Percentiles rank a stretch among this genome's conserved stretches.
Evolutionary conservation across 37 sponge, comb jelly and placozoan species (phyloP).

Genomic region (Theonella swinhoei): DNA sequence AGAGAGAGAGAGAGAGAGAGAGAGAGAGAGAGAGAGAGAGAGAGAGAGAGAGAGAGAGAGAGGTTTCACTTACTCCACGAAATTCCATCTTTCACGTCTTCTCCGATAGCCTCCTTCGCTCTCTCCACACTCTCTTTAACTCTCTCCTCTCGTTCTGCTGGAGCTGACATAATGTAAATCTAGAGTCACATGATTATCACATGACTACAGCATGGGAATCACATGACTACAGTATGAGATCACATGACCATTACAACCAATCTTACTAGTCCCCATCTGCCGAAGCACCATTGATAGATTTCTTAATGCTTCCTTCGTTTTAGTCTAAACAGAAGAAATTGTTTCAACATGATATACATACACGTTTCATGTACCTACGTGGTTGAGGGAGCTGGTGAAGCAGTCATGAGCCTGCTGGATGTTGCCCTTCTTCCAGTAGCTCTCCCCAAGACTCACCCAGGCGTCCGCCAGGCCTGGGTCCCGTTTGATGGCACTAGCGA

Average conservation of each 20-base stretch:
- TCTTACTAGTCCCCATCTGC: slow-evolving; percentile 65
- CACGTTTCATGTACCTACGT: slow-evolving; percentile 34
- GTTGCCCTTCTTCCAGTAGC: slow-evolving; percentile 85
- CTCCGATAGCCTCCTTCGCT: slow-evolving; percentile 79
- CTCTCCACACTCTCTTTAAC: slow-evolving; percentile 64
- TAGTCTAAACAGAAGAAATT: slow-evolving; percentile 30
- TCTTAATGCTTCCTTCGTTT: slow-evolving; percentile 70
- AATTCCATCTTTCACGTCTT: slow-evolving; percentile 83
- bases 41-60: not conserved
- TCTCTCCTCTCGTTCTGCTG: slow-evolving; percentile 46
- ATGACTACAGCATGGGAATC: not conserved
- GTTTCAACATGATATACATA: slow-evolving; percentile 1
- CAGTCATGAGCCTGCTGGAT: slow-evolving; percentile 77
- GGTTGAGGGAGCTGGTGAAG: slow-evolving; percentile 68
- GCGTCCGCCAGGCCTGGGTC: slow-evolving; percentile 67
- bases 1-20: not conserved
- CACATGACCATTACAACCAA: not conserved
- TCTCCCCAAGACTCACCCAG: slow-evolving; percentile 84
- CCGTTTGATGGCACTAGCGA: slow-evolving; percentile 72
- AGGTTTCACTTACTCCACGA: slow-evolving; percentile 74
- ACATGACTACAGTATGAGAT: not conserved
- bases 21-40: not conserved
- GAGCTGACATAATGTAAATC: slow-evolving; percentile 18
- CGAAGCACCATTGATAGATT: slow-evolving; percentile 80
- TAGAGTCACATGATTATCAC: not conserved